Evolutionary conservation across 1,140 invertebrate species (phyloP).

Genomic region (Ylistrum balloti): DNA sequence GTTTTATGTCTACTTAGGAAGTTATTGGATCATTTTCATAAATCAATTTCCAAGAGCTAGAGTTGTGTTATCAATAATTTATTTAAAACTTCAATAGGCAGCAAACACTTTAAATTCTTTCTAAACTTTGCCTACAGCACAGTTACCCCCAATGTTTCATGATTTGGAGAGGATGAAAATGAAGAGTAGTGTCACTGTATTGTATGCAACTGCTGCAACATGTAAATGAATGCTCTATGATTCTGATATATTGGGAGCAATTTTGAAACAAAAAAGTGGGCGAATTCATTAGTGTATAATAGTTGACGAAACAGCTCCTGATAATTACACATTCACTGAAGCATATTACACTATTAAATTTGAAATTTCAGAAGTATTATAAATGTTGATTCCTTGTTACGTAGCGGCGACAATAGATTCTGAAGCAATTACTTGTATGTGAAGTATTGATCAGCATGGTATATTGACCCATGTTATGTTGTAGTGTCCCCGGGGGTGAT

Average conservation of each 20-base stretch:
- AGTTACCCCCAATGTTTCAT: background rate
- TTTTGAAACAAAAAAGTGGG: background rate
- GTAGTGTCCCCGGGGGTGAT: background rate
- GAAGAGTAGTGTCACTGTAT: background rate
- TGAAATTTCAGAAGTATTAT: too few species aligned
- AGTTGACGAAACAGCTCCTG: too few species aligned
- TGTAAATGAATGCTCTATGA: background rate
- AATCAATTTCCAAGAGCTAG: background rate
- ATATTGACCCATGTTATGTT: constrained; percentile 26
- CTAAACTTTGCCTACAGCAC: background rate
- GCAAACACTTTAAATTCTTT: constrained; percentile 3
- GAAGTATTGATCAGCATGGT: background rate
- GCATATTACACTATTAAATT: too few species aligned
- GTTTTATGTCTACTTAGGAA: background rate
- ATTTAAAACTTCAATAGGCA: constrained; percentile 9
- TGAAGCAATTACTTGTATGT: background rate
- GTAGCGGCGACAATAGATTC: too few species aligned
- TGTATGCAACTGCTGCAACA: background rate
- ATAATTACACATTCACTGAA: too few species aligned
- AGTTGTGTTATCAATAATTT: constrained; percentile 22
- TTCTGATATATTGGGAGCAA: background rate
- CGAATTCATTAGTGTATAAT: too few species aligned
- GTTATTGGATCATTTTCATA: constrained; percentile 34
- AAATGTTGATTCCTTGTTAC: too few species aligned
- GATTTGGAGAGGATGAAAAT: background rate